Evolutionary conservation across 92 coral and sea anemone species (phyloP), one percentile per base, ranked within the genome.

Genomic region (Blastomussa wellsi): DNA sequence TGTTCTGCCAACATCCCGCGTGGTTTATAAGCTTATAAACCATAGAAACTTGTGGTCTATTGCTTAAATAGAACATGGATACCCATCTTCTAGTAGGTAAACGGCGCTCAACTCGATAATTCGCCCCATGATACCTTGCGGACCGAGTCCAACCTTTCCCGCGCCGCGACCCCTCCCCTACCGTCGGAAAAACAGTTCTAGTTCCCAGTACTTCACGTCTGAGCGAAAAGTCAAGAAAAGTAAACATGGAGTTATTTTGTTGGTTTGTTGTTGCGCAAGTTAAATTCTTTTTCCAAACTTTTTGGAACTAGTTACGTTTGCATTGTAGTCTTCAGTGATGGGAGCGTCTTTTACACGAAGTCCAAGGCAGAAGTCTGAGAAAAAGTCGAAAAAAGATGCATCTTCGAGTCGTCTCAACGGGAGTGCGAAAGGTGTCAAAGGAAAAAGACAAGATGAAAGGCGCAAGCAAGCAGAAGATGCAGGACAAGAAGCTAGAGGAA

Each of bases 271-370:
- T 80, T 80, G 84, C 84, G 74, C n/a, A 66, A 80, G 84, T 47
- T 16, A 38, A 37, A 79, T 59, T 35, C 52, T 52, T 72, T 20
- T 51, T 28, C 6, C 77, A 72, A 71, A 72, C 52, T 82, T 26
- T 52, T 37, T 20, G 4, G 57, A 74, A 44, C 38, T 74, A 28
- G 53, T 74, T n/a, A 35, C 6, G 59, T 12, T 44, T 41, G 53
- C 37, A 11, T 41, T 5, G 22, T 41, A 42, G 59, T 71, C 26
- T 3, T 24, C 55, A 26, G 53, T 8, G 29, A 83, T 83, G 87
- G 87, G 87, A 62, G 79, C 72, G 38, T 57, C 87, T 29, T 81
- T 83, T 31, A 74, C 87, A n/a, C 70, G 87, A 38, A 83, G 87
- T 74, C 87, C 81, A 35, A 83, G 44, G 16, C 74, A 83, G 62